phyloP scores from a whole-genome alignment of 1,140 invertebrate species.

The Eupeodes corollae region DNA sequence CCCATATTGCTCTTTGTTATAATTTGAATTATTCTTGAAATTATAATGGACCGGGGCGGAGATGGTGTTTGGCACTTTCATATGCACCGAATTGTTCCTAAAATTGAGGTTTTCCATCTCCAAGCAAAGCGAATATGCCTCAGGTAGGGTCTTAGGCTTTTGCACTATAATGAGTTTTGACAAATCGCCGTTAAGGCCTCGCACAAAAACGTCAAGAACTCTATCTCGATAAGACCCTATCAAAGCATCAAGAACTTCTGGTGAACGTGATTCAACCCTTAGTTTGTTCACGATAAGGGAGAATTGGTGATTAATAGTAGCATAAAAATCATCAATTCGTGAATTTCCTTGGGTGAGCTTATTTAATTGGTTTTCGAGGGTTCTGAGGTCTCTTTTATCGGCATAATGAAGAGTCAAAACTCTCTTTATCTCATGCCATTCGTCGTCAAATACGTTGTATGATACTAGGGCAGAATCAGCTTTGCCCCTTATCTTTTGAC shows the following conservation, averaged over 20 bases:
- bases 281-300: conserved; percentile 1
- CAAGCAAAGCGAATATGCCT: too few relatives aligned
- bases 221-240: conserved; percentile 5
- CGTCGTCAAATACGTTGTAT: neutral
- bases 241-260: neutral
- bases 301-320: neutral
- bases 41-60: too few relatives aligned
- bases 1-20: too few relatives aligned
- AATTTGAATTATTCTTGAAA: too few relatives aligned
- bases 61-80: too few relatives aligned
- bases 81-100: too few relatives aligned
- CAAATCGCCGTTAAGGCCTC: conserved; percentile 7
- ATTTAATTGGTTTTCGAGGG: neutral
- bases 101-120: too few relatives aligned
- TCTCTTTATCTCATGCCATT: neutral
- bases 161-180: conserved; percentile 2
- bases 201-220: conserved; percentile 5
- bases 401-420: conserved; percentile 1
- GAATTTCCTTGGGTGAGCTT: neutral
- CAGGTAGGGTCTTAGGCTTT: conserved; percentile 3
- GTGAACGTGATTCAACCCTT: neutral
- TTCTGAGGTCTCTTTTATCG: conserved; percentile 3
- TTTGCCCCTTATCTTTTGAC: conserved; percentile 1
- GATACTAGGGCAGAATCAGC: neutral
- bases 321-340: neutral